Evolutionary conservation across 2,888 invertebrate species (phyloP).

Genomic region (Troides oblongomaculatus): DNA sequence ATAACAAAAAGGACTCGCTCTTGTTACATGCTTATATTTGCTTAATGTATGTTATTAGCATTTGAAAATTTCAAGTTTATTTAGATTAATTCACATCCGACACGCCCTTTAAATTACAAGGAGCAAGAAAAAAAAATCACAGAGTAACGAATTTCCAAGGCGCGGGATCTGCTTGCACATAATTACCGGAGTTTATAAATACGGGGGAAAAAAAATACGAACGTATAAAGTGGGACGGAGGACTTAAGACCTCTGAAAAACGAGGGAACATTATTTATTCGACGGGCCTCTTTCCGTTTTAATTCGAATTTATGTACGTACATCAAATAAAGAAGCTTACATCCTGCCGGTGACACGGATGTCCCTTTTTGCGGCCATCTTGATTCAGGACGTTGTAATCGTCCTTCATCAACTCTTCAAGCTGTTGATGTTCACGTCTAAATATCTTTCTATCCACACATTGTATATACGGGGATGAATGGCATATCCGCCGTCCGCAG

Average conservation of each 20-base stretch:
- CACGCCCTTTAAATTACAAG: conserved; percentile 5
- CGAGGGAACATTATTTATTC: conserved; percentile 71
- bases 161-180: conserved; percentile 62
- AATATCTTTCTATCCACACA: too few species aligned
- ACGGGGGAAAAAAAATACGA: conserved; percentile 63
- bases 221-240: conserved; percentile 59
- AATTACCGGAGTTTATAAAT: conserved; percentile 70
- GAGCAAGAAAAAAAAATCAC: conserved; percentile 34
- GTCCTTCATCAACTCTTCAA: too few species aligned
- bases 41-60: too few species aligned
- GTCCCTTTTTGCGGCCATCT: conserved; percentile 38
- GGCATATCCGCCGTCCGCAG: too few species aligned
- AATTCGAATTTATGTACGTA: conserved; percentile 76
- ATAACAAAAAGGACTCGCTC: too few species aligned
- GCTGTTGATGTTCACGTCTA: too few species aligned
- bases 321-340: conserved; percentile 69
- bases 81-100: background rate
- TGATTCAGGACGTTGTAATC: too few species aligned
- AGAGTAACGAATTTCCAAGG: conserved; percentile 42
- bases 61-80: too few species aligned
- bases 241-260: conserved; percentile 75
- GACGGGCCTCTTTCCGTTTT: conserved; percentile 66
- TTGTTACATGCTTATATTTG: too few species aligned
- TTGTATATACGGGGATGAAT: too few species aligned
- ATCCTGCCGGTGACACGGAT: conserved; percentile 47